Conservation (phyloP, 1,140 invertebrate species). For the Macrotrachela quadricornifera region DNA sequence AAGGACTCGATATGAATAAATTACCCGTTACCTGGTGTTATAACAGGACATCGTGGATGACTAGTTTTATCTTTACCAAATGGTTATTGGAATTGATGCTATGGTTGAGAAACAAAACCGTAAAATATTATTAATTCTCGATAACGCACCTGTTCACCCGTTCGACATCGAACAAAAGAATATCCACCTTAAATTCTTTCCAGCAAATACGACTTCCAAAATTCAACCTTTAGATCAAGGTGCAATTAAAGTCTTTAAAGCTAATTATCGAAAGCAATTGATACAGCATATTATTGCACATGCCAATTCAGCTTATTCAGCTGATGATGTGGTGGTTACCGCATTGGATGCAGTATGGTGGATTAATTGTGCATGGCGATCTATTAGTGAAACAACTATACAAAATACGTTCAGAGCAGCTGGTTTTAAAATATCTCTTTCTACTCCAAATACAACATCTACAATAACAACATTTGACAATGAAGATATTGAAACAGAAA, state of each 20-base stretch:
- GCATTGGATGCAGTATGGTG: too few species aligned
- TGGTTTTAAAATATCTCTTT: too few species aligned
- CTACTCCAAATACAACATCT: too few species aligned
- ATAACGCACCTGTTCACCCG: too few species aligned
- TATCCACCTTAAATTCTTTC: constrained; percentile 26
- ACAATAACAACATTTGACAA: neutral
- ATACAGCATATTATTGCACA: neutral
- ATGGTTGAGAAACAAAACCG: too few species aligned
- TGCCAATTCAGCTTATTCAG: too few species aligned
- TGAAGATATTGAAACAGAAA: too few species aligned
- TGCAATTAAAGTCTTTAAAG: constrained; percentile 27
- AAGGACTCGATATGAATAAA: neutral
- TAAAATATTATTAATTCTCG: too few species aligned
- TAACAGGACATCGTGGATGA: constrained; percentile 13
- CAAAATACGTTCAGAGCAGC: too few species aligned
- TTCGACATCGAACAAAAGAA: constrained; percentile 9
- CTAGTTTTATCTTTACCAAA: neutral
- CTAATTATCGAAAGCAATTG: constrained; percentile 6
- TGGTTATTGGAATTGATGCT: neutral
- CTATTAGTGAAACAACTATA: too few species aligned
- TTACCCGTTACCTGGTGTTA: constrained; percentile 9
- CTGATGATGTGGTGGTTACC: too few species aligned
- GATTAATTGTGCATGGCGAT: too few species aligned
- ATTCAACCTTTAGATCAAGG: constrained; percentile 32
- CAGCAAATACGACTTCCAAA: constrained; percentile 28